Conservation (phyloP, 2,113 vertebrate genomes). For the Rhinichthys klamathensis region DNA sequence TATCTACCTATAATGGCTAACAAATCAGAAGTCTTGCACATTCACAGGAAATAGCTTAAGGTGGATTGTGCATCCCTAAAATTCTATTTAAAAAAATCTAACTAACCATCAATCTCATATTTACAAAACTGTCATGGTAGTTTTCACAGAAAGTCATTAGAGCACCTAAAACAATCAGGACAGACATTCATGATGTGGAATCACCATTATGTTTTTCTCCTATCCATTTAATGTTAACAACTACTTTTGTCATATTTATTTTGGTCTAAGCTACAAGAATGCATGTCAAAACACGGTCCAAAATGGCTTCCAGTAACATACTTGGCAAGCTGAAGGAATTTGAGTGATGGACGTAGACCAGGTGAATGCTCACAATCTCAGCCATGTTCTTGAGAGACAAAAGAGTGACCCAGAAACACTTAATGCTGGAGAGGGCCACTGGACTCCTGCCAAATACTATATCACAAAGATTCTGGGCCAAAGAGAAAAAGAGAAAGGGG, state of each 20-base stretch:
- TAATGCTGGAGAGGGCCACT: slow-evolving; percentile 41
- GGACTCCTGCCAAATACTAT: slow-evolving; percentile 45
- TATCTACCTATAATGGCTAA: background rate
- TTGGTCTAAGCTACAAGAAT: background rate
- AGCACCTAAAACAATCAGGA: background rate
- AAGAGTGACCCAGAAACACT: slow-evolving; percentile 53
- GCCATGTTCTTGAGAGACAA: slow-evolving; percentile 42
- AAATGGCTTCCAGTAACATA: slow-evolving; percentile 37
- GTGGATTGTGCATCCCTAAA: background rate
- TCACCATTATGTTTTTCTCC: background rate
- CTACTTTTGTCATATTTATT: background rate
- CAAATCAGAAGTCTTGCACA: background rate
- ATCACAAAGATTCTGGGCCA: slow-evolving; percentile 52
- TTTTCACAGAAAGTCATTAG: background rate
- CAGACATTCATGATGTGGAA: background rate
- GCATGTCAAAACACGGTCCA: slow-evolving; percentile 39
- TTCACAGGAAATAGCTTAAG: background rate
- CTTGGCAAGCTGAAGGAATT: slow-evolving; percentile 40
- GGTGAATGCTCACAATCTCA: slow-evolving; percentile 41
- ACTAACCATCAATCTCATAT: background rate
- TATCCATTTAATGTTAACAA: background rate
- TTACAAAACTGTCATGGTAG: background rate
- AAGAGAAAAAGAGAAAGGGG: slow-evolving; percentile 45
- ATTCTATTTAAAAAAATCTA: background rate
- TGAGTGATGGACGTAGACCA: slow-evolving; percentile 45